Conservation (phyloP, 2,888 invertebrate species). For the Suillia variegata region DNA sequence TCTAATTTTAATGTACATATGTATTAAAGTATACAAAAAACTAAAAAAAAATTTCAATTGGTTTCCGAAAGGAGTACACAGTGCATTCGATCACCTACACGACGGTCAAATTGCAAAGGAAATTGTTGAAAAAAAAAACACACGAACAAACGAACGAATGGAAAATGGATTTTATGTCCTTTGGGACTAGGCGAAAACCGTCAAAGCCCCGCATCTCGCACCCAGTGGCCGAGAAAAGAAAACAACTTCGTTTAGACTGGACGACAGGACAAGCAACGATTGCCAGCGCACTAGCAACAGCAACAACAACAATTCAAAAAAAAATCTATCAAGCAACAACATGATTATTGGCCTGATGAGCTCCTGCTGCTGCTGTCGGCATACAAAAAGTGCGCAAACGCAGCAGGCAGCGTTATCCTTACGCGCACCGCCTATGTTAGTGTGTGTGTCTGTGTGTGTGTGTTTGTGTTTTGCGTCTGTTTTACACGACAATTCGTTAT, state of each 20-base stretch:
- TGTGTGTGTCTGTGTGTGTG: background rate
- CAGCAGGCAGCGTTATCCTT: conserved; percentile 36
- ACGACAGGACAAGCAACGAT: no score
- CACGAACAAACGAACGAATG: no score
- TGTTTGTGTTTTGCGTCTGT: conserved; percentile 27
- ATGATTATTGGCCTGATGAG: conserved; percentile 55
- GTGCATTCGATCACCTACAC: no score
- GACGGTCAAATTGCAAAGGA: no score
- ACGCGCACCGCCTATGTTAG: background rate
- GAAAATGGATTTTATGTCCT: background rate
- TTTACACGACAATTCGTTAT: conserved; percentile 50
- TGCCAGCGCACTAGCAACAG: background rate
- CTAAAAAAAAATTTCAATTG: no score
- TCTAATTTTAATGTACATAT: no score
- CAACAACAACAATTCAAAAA: background rate
- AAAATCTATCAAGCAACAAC: conserved; percentile 32
- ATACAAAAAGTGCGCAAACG: conserved; percentile 47
- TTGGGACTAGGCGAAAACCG: background rate
- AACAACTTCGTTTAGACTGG: background rate
- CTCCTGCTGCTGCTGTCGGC: conserved; percentile 56
- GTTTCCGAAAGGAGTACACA: no score
- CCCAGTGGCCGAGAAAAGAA: no score
- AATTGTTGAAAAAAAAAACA: no score
- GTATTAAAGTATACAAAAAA: no score
- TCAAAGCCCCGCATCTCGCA: no score